A percentile compares a stretch with the other conserved stretches of the same genome.
phyloP scores from a whole-genome alignment of 1,140 invertebrate genomes.

The Drosophila varians region DNA sequence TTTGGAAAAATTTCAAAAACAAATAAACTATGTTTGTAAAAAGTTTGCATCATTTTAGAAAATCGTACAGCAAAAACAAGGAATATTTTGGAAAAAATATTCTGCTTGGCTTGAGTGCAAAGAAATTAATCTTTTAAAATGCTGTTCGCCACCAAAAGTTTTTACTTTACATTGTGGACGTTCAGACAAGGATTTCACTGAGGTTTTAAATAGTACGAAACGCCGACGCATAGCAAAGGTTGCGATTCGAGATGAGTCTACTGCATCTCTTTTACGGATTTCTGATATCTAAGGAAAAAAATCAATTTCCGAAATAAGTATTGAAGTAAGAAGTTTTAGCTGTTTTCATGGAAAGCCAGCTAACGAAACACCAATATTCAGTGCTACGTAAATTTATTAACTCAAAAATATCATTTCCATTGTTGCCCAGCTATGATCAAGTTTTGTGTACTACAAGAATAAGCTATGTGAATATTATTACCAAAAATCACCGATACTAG shows the following conservation, averaged over 20 bases:
- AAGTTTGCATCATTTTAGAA: conserved; percentile 17
- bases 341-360: conserved; percentile 15
- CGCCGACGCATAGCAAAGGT: conserved; percentile 11
- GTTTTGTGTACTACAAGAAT: conserved; percentile 9
- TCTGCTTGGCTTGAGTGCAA: conserved; percentile 14
- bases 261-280: no score
- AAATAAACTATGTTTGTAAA: conserved; percentile 13
- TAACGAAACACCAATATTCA: conserved; percentile 19
- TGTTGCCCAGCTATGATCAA: conserved; percentile 18
- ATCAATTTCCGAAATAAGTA: conserved; percentile 12
- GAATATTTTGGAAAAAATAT: neutral
- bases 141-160: no score
- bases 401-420: conserved; percentile 10
- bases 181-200: no score
- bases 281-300: conserved; percentile 18
- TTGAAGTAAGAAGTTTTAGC: conserved; percentile 21
- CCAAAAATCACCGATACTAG: conserved; percentile 12
- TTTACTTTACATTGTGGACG: no score
- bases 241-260: conserved; percentile 23
- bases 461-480: no score
- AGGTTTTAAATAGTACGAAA: conserved; percentile 15
- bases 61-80: conserved; percentile 1
- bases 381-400: conserved; percentile 11
- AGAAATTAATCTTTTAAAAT: conserved; percentile 9
- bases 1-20: conserved; percentile 14